Conservation (phyloP, 2,113 vertebrate genomes). For the Tor tambroides region DNA sequence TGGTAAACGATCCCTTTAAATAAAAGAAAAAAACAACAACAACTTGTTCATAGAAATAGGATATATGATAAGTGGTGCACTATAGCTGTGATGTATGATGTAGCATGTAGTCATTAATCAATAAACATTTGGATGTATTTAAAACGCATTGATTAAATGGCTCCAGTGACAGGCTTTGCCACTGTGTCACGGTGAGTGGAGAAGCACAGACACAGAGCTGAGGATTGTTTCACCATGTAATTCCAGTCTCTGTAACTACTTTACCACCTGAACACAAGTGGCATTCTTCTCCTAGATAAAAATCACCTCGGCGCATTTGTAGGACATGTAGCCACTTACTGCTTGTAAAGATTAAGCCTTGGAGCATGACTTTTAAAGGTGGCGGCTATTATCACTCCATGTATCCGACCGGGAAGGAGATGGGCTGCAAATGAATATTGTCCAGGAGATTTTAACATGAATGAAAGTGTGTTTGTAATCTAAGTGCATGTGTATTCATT, state of each 20-base stretch:
- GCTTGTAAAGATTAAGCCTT: conserved; percentile 49
- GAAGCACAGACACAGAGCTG: conserved; percentile 46
- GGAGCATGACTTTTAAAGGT: conserved; percentile 51
- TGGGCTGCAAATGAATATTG: conserved; percentile 36
- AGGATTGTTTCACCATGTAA: conserved; percentile 52
- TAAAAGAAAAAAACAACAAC: not conserved
- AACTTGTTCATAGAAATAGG: not conserved
- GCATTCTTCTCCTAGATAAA: conserved; percentile 50
- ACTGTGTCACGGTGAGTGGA: conserved; percentile 28
- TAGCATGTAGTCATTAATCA: not conserved
- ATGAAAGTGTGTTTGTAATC: conserved; percentile 42
- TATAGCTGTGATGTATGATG: conserved; percentile 19
- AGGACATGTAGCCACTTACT: conserved; percentile 53
- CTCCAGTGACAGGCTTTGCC: conserved; percentile 13
- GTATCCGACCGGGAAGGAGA: conserved; percentile 18
- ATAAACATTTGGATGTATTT: conserved; percentile 15
- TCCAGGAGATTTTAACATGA: conserved; percentile 35
- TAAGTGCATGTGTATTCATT: conserved; percentile 32
- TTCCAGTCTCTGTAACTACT: conserved; percentile 41
- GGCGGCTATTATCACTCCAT: conserved; percentile 33
- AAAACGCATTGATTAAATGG: conserved; percentile 29
- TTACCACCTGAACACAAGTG: conserved; percentile 53
- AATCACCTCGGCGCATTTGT: conserved; percentile 55
- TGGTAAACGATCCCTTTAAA: not conserved
- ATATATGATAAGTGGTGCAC: not conserved